Conservation (phyloP, 2,113 vertebrate species). For the Anhinga rufa region DNA sequence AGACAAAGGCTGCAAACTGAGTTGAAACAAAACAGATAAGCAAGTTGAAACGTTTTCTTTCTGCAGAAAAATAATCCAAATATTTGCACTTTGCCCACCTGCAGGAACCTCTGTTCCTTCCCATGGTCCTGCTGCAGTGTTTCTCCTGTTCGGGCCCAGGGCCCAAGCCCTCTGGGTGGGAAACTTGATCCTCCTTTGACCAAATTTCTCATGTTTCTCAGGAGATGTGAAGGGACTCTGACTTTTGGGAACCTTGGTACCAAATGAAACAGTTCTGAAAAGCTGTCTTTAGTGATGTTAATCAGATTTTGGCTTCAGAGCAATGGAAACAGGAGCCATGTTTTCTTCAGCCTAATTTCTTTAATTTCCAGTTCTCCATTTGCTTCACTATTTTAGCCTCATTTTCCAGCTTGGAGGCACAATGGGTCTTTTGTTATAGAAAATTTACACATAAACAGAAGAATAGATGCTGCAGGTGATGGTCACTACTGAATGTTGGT, state of each 20-base stretch:
- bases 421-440: not conserved
- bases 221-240: rapidly evolving
- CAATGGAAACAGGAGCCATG: not conserved
- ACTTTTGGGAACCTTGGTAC: not conserved
- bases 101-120: not conserved
- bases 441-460: not conserved
- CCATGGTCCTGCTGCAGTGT: not conserved
- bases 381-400: not conserved
- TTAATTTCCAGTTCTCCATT: not conserved
- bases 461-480: not conserved
- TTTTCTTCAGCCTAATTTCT: not conserved
- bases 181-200: not conserved
- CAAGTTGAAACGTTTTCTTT: not conserved
- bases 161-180: not conserved
- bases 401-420: not conserved
- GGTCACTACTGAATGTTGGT: rapidly evolving
- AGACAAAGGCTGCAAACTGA: constrained; percentile 40
- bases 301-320: not conserved
- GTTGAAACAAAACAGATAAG: constrained; percentile 34
- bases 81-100: constrained; percentile 3
- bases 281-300: not conserved
- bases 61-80: not conserved
- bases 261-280: not conserved
- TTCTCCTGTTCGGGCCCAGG: not conserved
- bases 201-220: not conserved